A percentile compares a stretch with the other conserved stretches of the same genome.
Conservation (phyloP, 2,888 invertebrate genomes). For the Eretmocerus hayati region DNA sequence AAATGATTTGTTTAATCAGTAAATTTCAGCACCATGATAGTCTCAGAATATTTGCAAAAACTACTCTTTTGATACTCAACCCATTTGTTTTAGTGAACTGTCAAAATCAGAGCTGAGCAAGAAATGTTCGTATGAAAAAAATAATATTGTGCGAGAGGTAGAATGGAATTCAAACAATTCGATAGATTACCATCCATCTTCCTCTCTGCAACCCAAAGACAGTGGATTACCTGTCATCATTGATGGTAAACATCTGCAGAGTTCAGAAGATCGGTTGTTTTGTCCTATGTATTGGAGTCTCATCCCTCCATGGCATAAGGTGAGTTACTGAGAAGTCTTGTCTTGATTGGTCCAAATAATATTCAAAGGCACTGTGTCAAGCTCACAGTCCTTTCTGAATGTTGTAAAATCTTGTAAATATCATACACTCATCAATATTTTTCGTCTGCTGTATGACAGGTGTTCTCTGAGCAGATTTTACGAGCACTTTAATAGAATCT, state of each 20-base stretch:
- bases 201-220: slow-evolving; percentile 11
- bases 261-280: slow-evolving; percentile 7
- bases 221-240: slow-evolving; percentile 16
- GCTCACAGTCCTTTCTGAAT: no score
- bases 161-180: slow-evolving; percentile 7
- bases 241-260: slow-evolving; percentile 15
- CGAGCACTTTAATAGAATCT: no score
- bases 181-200: slow-evolving; percentile 14
- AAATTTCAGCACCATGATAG: neutral
- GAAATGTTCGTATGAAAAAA: slow-evolving; percentile 16
- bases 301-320: slow-evolving; percentile 17
- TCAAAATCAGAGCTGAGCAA: slow-evolving; percentile 13
- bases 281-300: slow-evolving; percentile 21
- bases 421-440: no score
- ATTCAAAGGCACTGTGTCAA: no score
- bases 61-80: no score
- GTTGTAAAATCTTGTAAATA: no score
- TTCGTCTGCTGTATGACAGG: no score
- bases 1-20: neutral
- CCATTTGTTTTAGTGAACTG: slow-evolving; percentile 12
- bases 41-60: no score
- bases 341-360: no score
- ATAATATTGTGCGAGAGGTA: slow-evolving; percentile 7
- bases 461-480: no score
- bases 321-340: no score